Percentiles rank a stretch among this genome's conserved stretches.
Conservation (phyloP, 2,888 invertebrate species). For the Falcaria lacertinaria region DNA sequence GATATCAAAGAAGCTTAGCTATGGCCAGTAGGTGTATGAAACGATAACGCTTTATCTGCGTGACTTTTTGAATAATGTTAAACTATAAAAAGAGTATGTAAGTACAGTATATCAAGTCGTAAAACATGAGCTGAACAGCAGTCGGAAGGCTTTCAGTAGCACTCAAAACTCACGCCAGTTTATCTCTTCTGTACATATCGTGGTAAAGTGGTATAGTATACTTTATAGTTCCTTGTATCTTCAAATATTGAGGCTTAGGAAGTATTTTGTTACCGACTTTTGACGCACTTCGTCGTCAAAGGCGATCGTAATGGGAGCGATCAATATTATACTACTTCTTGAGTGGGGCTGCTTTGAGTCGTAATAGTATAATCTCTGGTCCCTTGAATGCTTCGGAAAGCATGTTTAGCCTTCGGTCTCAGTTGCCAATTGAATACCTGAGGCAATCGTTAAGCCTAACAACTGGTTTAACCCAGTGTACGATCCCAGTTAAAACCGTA, state of each 20-base stretch:
- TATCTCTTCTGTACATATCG: not conserved
- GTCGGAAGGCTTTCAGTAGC: not conserved
- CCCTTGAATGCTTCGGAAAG: too few species aligned
- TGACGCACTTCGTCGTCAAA: not conserved
- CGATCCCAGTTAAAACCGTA: too few species aligned
- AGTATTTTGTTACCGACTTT: not conserved
- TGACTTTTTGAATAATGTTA: too few species aligned
- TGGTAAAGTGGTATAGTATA: not conserved
- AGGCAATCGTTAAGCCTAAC: too few species aligned
- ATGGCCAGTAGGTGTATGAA: too few species aligned
- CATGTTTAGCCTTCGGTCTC: too few species aligned
- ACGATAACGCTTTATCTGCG: too few species aligned
- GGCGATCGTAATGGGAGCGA: not conserved
- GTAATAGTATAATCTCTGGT: not conserved
- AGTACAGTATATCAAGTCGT: not conserved
- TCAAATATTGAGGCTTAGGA: not conserved
- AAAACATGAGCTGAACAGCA: not conserved
- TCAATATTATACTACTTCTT: not conserved
- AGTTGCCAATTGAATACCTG: too few species aligned
- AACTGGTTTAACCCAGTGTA: too few species aligned
- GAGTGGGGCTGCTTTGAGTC: not conserved
- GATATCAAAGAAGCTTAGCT: too few species aligned
- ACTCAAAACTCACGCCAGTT: not conserved
- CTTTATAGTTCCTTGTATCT: not conserved
- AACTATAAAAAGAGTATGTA: too few species aligned